Evolutionary conservation across 2,113 vertebrate genomes (phyloP).

Genomic region (Setophaga coronata): DNA sequence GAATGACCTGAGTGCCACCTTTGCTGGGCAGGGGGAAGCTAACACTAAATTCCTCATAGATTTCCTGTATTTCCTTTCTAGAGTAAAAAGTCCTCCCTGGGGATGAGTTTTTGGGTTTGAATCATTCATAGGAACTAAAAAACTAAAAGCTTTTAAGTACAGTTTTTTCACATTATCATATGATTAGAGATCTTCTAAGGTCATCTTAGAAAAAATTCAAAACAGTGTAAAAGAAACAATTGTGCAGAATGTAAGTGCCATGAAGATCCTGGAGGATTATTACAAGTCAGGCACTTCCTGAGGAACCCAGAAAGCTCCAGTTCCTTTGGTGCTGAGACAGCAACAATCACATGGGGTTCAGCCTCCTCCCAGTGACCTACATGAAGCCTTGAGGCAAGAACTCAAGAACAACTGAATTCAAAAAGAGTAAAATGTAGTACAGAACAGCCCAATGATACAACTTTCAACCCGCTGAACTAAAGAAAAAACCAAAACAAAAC

Average conservation of each 20-base stretch:
- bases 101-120: neutral
- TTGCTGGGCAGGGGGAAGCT: neutral
- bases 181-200: neutral
- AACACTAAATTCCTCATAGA: neutral
- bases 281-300: neutral
- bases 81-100: neutral
- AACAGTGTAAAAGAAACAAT: neutral
- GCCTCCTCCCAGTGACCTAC: neutral
- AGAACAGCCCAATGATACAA: neutral
- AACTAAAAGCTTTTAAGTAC: neutral
- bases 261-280: neutral
- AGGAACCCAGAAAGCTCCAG: neutral
- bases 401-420: neutral
- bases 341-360: neutral
- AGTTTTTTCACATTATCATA: neutral
- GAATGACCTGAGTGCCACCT: neutral
- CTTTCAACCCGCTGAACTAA: neutral
- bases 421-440: neutral
- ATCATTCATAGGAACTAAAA: neutral
- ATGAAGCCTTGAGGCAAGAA: neutral
- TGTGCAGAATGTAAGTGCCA: neutral
- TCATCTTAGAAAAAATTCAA: neutral
- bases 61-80: neutral
- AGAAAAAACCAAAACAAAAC: neutral
- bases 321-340: neutral